Conservation (phyloP, 2,113 vertebrate species). For the Calcarius ornatus region DNA sequence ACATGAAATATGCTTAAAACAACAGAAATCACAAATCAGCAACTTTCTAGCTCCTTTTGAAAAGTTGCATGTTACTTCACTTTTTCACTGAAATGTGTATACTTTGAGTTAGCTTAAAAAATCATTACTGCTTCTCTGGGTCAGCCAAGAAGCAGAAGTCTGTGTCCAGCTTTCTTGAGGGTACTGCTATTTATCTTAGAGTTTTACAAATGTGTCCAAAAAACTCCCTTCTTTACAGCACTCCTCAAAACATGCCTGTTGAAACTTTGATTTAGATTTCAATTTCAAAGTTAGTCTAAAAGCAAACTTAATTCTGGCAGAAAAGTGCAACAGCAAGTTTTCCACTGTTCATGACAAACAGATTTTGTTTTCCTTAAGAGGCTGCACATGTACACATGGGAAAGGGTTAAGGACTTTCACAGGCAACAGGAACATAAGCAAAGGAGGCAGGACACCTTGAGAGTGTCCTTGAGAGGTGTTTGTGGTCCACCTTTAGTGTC, state of each 20-base stretch:
- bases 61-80: background rate
- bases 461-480: background rate
- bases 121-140: background rate
- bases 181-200: background rate
- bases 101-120: background rate
- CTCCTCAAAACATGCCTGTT: background rate
- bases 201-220: background rate
- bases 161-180: background rate
- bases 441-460: background rate
- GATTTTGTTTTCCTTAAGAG: background rate
- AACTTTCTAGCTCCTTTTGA: background rate
- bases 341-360: background rate
- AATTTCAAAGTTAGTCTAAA: background rate
- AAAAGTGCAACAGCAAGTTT: background rate
- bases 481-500: background rate
- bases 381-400: background rate
- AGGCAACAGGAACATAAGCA: background rate
- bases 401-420: background rate
- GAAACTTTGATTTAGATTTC: background rate
- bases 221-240: accelerated
- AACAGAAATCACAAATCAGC: background rate
- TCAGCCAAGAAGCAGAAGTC: background rate
- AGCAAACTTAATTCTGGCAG: background rate
- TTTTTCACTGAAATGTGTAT: background rate
- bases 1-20: background rate